Percentiles rank a stretch among this genome's conserved stretches.
Evolutionary conservation across 2,888 invertebrate genomes (phyloP).

Genomic region (Agrotis ipsilon): DNA sequence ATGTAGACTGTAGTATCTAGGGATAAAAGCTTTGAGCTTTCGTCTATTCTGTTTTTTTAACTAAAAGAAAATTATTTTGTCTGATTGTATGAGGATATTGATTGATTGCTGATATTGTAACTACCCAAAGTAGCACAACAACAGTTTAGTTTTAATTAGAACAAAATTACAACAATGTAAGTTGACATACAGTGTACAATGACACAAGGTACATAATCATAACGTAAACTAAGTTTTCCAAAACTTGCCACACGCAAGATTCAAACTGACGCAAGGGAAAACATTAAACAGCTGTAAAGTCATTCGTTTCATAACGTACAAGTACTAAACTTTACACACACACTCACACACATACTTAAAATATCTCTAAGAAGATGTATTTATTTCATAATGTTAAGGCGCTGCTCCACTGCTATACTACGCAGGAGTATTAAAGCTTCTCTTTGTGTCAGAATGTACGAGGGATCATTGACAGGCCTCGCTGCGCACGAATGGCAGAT

Average conservation of each 20-base stretch:
- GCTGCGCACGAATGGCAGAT: too few species aligned
- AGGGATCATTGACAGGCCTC: too few species aligned
- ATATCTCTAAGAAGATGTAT: constrained; percentile 37
- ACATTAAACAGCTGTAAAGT: constrained; percentile 36
- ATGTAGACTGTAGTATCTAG: neutral
- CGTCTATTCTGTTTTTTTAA: too few species aligned
- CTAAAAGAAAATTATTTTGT: too few species aligned
- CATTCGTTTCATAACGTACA: constrained; percentile 45
- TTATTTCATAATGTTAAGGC: constrained; percentile 40
- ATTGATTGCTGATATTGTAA: too few species aligned
- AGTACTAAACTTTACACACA: constrained; percentile 19
- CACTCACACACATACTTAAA: constrained; percentile 9
- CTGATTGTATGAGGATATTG: too few species aligned
- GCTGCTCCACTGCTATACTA: neutral
- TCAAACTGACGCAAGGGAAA: constrained; percentile 27
- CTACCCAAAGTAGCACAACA: too few species aligned
- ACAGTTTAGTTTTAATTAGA: neutral
- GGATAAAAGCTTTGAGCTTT: too few species aligned
- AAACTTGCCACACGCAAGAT: constrained; percentile 20
- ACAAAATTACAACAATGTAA: constrained; percentile 14
- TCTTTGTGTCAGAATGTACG: too few species aligned
- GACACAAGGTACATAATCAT: neutral
- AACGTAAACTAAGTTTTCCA: neutral
- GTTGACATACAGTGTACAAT: too few species aligned
- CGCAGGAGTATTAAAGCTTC: too few species aligned